A percentile compares a stretch with the other conserved stretches of the same genome.
Conservation (phyloP, 2,113 vertebrate genomes). For the Eclectus roratus region DNA sequence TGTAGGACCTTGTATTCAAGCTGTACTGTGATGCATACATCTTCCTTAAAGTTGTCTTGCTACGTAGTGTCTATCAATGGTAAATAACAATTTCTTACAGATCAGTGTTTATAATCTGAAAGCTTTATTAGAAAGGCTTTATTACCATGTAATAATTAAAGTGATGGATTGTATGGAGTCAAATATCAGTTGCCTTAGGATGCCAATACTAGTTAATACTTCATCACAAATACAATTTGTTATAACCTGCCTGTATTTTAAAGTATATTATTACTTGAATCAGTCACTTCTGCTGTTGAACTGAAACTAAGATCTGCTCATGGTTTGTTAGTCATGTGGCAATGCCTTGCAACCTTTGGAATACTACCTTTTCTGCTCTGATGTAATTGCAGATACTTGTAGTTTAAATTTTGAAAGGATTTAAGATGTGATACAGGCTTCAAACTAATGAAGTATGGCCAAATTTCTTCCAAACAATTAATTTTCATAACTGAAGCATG, state of each 20-base stretch:
- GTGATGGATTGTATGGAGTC: not conserved
- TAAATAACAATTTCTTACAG: not conserved
- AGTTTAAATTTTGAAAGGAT: not conserved
- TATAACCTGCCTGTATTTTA: not conserved
- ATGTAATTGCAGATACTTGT: not conserved
- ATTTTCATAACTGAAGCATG: not conserved
- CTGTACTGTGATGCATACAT: not conserved
- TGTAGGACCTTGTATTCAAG: not conserved
- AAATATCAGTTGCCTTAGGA: not conserved
- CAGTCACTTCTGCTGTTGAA: not conserved
- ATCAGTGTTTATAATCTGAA: not conserved
- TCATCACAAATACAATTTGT: not conserved
- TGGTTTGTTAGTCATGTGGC: not conserved
- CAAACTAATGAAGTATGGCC: not conserved
- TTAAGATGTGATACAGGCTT: not conserved
- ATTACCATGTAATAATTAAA: not conserved
- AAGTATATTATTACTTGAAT: not conserved
- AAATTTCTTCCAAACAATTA: not conserved
- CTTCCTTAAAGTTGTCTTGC: not conserved
- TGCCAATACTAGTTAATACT: not conserved
- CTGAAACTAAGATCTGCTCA: not conserved
- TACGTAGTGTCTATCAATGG: not conserved
- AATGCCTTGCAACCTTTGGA: not conserved
- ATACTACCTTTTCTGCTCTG: not conserved
- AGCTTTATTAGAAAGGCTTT: not conserved